Percentiles rank a stretch among this genome's conserved stretches.
Conservation (phyloP, 2,113 vertebrate species). For the Erinaceus europaeus region DNA sequence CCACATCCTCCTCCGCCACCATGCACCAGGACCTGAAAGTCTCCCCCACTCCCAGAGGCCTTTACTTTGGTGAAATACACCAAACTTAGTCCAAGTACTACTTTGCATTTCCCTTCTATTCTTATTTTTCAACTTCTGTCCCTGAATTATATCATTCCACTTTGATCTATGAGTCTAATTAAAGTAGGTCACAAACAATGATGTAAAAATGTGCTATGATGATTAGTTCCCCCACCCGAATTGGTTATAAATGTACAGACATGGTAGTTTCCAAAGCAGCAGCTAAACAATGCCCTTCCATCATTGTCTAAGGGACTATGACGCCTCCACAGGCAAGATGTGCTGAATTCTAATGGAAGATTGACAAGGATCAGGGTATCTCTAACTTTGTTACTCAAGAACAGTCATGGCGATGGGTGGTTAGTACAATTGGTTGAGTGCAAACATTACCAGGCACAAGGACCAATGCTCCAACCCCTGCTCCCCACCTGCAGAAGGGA, state of each 20-base stretch:
- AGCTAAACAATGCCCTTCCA: neutral
- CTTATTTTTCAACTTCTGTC: no score
- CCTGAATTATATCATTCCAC: no score
- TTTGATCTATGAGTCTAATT: neutral
- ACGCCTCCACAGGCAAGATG: neutral
- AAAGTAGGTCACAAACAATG: neutral
- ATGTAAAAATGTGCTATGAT: neutral
- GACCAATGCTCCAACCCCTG: no score
- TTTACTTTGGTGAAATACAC: no score
- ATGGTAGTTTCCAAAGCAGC: neutral
- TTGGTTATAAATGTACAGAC: slow-evolving; percentile 6
- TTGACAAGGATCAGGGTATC: neutral
- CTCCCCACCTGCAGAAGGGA: no score
- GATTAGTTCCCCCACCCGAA: neutral
- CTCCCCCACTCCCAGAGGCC: no score
- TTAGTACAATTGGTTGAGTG: no score
- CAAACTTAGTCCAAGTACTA: no score
- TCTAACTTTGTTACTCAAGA: neutral
- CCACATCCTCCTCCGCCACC: no score
- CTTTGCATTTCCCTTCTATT: no score
- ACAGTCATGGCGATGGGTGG: neutral
- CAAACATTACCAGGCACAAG: no score
- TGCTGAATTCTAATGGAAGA: neutral
- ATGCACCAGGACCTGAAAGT: no score
- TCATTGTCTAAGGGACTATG: neutral